Evolutionary conservation across 2,113 vertebrate genomes (phyloP).

Genomic region (Osmerus eperlanus): DNA sequence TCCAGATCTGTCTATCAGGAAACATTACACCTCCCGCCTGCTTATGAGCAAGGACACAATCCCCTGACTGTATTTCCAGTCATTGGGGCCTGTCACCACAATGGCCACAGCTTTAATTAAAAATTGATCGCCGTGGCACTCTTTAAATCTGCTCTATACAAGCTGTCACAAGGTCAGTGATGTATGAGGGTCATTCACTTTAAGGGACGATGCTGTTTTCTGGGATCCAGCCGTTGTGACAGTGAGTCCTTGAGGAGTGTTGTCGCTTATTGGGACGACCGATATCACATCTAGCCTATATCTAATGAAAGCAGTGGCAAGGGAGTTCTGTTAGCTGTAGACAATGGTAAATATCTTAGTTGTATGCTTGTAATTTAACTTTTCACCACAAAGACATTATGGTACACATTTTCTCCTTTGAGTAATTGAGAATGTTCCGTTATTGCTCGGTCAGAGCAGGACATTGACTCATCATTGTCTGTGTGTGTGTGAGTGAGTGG

Average conservation of each 20-base stretch:
- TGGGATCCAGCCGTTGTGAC: too few relatives aligned
- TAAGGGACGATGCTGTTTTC: neutral
- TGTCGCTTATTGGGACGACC: too few relatives aligned
- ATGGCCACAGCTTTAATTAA: conserved; percentile 58
- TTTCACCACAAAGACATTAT: neutral
- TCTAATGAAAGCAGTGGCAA: too few relatives aligned
- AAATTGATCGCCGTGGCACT: conserved; percentile 50
- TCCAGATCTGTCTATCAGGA: conserved; percentile 40
- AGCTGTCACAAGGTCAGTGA: conserved; percentile 42
- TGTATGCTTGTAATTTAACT: too few relatives aligned
- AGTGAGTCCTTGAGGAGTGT: too few relatives aligned
- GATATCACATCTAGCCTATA: too few relatives aligned
- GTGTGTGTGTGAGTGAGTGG: neutral
- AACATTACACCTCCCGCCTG: conserved; percentile 22
- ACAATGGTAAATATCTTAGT: too few relatives aligned
- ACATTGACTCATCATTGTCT: neutral
- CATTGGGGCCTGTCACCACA: conserved; percentile 46
- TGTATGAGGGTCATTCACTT: neutral
- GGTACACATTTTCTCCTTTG: neutral
- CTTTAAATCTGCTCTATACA: conserved; percentile 40
- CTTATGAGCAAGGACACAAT: neutral
- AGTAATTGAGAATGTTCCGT: neutral
- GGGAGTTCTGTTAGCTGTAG: too few relatives aligned
- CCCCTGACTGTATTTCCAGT: conserved; percentile 28
- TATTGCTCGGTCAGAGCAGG: neutral